Base-by-base conservation (phyloP, 2,113 vertebrate species). In the Sigmodon hispidus region DNA sequence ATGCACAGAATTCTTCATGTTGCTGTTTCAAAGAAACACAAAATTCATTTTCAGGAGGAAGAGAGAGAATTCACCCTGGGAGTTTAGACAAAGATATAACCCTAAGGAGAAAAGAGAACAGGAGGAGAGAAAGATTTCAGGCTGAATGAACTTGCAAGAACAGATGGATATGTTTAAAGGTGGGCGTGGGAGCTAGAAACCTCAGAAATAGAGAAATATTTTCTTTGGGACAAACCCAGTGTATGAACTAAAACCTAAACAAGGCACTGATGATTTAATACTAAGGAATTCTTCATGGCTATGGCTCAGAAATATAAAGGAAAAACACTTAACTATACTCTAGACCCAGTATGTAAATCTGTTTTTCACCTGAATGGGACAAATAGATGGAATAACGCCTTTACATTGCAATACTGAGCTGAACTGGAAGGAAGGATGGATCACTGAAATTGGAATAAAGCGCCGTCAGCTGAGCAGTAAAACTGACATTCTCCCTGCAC, bases 131-230 rank as follows among this genome's bases (percentile, higher is more conserved):
- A 17, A 94, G 3, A 16, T 84, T 90, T 85, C 31, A 91, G 12
- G 59, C 26, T 9, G 36, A 52, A 40, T 72, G 36, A 73, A n/a
- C 55, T 61, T 63, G 1, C 24, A 90, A 40, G 43, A 87, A 67
- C 55, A 94, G 72, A 15, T 61, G 4, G 24, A 10, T 77, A 72
- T 19, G 3, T 72, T 72, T 72, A 72, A 72, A n/a, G 4, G 29
- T 4, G 12, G 26, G 63, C 21, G 65, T 4, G 65, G 5, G 7
- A 69, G 17, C 19, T 40, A 87, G 65, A 91, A 83, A 61, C 79
- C 75, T 95, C 63, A 72, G 36, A 87, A 96, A 73, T 89, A 50
- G 40, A 73, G n/a, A 96, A 93, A 67, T 89, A 36, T 6, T 72
- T 61, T 75, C 36, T 77, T 92, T 77, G 26, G 79, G 73, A 45